Base-by-base conservation (phyloP, 2,888 invertebrate species). In the Drosophila suboccidentalis region DNA sequence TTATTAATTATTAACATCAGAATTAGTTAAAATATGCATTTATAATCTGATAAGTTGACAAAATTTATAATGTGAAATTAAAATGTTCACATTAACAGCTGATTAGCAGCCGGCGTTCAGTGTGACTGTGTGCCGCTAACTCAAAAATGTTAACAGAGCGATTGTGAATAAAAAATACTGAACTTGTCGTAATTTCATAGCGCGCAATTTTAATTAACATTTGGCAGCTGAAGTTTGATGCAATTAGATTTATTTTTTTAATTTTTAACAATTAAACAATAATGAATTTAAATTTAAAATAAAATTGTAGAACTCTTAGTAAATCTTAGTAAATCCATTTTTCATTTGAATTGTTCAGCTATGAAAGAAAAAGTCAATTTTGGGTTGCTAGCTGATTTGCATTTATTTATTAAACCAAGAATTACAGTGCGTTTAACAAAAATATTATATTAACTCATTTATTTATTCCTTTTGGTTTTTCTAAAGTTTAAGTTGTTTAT, bases 401-500 rank as follows among this genome's bases (percentile, higher is more conserved):
- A 79, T 79, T 86, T 83, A 86, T 86, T 83, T 76, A 79, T 64
- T 82, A 53, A 86, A 79, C 71, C 63, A 68, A 78, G 51, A 64
- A 32, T 62, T 86, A 74, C 77, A 74, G 82, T 83, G 82, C 82
- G 63, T 65, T 67, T 67, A 71, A 75, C 58, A 68, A 83, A 86
- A 76, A 47, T 76, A 61, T 57, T 64, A 36, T 62, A 43, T 69
- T 43, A 76, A 77, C 69, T 76, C 65, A 77, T 73, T 55, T 62
- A 50, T 49, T 50, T 58, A 57, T 47, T 11, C 9, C n/a, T 19
- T 51, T 13, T 49, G 10, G 15, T 26, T 36, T 38, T 49, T 32
- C n/a, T 69, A 79, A 63, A 77, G 71, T 57, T 66, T 60, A 34
- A 69, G 53, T 80, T 69, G 62, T 69, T 72, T 59, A 73, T 66